phyloP scores from a whole-genome alignment of 2,888 invertebrate species.

The Adelphocoris suturalis region DNA sequence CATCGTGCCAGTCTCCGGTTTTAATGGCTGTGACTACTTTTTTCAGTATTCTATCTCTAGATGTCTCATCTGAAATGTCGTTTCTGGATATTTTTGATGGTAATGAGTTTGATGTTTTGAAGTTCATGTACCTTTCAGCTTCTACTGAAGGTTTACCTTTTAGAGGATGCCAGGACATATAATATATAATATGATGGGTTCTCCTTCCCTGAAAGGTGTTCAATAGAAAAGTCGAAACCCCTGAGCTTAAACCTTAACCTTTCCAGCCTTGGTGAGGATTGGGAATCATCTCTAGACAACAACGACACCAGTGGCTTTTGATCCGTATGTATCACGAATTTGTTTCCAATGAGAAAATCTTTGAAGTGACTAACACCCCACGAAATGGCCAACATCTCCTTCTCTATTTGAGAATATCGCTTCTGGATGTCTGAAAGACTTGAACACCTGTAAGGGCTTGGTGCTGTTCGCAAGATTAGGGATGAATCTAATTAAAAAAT shows the following conservation, averaged over 20 bases:
- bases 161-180: neutral
- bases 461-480: no score
- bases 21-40: no score
- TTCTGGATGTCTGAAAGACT: neutral
- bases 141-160: no score
- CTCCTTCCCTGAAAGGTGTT: neutral
- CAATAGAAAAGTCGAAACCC: constrained; percentile 10
- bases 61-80: no score
- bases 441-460: neutral
- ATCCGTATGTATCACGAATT: no score
- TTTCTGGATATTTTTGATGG: no score
- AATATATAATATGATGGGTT: neutral
- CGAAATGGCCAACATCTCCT: constrained; percentile 13
- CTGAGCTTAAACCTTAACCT: neutral
- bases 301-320: constrained; percentile 24
- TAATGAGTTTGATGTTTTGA: no score
- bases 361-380: neutral
- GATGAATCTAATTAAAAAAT: no score
- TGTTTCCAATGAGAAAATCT: no score
- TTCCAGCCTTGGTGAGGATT: constrained; percentile 21
- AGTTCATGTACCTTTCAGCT: no score
- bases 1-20: no score
- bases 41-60: no score
- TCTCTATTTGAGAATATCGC: neutral
- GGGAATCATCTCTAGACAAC: neutral